phyloP scores from a whole-genome alignment of 2,797 vertebrate species.

The Pangasius mekongensis region DNA sequence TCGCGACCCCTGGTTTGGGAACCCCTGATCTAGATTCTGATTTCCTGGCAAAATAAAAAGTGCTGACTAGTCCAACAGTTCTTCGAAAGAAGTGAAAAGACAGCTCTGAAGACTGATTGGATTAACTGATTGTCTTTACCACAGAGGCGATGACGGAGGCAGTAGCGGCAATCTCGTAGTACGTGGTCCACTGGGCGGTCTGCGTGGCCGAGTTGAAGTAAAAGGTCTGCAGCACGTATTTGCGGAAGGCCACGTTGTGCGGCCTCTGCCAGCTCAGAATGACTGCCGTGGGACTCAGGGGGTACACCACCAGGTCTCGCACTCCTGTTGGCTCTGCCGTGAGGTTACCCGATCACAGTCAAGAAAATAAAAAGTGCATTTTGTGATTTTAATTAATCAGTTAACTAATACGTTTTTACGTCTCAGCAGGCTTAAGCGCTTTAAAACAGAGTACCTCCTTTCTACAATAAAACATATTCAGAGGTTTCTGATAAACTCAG shows the following conservation, averaged over 20 bases:
- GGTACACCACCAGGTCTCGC: conserved; percentile 85
- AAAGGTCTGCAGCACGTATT: conserved; percentile 94
- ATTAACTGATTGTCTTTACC: conserved; percentile 73
- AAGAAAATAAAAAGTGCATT: background rate
- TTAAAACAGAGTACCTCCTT: background rate
- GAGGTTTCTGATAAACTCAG: background rate
- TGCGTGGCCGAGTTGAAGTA: conserved; percentile 93
- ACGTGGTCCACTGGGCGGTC: conserved; percentile 93
- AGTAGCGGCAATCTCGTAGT: conserved; percentile 93
- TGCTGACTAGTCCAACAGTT: background rate
- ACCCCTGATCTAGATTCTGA: background rate
- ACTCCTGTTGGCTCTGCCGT: conserved; percentile 88
- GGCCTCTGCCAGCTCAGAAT: conserved; percentile 93
- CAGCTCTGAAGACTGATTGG: background rate
- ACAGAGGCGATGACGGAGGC: conserved; percentile 88
- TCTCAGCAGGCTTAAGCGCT: background rate
- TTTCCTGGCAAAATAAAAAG: background rate
- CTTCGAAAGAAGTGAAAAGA: background rate
- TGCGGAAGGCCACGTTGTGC: conserved; percentile 89
- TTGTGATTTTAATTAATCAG: background rate
- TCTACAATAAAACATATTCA: background rate
- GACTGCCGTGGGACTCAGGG: conserved; percentile 86
- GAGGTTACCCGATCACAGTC: background rate
- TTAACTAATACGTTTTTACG: background rate
- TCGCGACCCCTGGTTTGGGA: background rate